Conservation (phyloP, 2,888 invertebrate species). For the Sarcophaga caerulescens region DNA sequence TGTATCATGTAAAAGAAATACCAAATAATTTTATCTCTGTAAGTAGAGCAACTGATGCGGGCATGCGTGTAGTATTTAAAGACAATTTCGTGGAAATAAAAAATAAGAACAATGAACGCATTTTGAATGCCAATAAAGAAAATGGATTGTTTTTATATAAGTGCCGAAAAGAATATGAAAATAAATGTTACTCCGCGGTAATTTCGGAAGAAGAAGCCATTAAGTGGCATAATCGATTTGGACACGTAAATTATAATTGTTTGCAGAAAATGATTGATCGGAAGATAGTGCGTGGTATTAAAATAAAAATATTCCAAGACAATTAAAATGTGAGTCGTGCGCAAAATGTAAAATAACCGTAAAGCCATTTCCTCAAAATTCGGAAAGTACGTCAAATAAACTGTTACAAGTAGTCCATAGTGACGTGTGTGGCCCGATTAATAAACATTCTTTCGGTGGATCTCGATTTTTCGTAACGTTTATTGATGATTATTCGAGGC, state of each 20-base stretch:
- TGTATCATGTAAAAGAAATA: no score
- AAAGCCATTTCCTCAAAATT: constrained; percentile 1
- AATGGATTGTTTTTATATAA: background rate
- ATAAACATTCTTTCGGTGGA: constrained; percentile 28
- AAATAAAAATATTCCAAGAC: background rate
- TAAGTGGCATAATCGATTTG: constrained; percentile 34
- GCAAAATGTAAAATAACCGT: constrained; percentile 42
- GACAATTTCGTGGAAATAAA: background rate
- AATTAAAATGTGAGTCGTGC: no score
- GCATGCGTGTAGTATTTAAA: constrained; percentile 1
- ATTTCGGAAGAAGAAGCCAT: background rate
- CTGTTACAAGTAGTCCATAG: constrained; percentile 43
- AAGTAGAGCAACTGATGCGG: constrained; percentile 19
- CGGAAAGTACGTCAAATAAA: constrained; percentile 5
- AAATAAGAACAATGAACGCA: constrained; percentile 7
- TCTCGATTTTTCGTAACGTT: constrained; percentile 46
- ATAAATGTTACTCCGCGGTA: background rate
- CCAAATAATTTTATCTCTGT: background rate
- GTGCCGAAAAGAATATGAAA: background rate
- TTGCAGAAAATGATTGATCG: background rate
- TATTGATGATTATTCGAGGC: constrained; percentile 35
- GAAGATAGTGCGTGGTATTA: constrained; percentile 35
- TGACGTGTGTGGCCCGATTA: constrained; percentile 14
- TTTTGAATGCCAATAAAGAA: constrained; percentile 1
- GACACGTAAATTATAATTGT: constrained; percentile 49